Percentiles rank a stretch among this genome's conserved stretches.
Conservation (phyloP, 2,113 vertebrate species). For the Rhea pennata region DNA sequence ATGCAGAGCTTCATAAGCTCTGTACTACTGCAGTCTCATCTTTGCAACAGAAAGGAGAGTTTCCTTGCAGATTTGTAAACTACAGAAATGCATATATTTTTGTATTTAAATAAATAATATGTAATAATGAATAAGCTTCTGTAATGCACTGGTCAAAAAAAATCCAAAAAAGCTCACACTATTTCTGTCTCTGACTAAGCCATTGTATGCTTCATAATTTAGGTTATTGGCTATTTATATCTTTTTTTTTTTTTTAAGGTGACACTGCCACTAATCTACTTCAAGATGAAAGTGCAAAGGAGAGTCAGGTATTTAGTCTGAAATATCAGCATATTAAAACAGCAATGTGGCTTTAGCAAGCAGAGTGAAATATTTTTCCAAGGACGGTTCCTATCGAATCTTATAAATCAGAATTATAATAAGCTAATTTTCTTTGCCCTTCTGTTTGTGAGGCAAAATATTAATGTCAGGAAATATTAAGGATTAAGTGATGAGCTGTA, state of each 20-base stretch:
- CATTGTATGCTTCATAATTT: background rate
- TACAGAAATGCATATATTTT: background rate
- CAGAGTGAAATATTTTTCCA: background rate
- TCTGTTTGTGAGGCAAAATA: background rate
- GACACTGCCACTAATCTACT: slow-evolving; percentile 78
- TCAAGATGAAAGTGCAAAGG: slow-evolving; percentile 85
- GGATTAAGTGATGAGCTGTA: background rate
- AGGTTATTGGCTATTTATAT: background rate
- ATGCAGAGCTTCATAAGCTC: background rate
- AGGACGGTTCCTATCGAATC: fast-evolving
- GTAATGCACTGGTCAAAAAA: background rate
- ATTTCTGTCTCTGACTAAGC: background rate
- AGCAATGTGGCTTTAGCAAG: background rate
- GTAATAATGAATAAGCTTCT: background rate
- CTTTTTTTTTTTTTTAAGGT: slow-evolving; percentile 69
- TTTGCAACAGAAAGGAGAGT: background rate
- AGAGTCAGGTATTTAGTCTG: slow-evolving; percentile 84
- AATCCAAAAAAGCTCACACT: background rate
- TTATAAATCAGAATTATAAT: background rate
- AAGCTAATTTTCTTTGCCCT: background rate
- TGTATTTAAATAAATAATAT: background rate
- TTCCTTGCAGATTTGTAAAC: background rate
- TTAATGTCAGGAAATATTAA: background rate
- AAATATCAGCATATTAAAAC: background rate
- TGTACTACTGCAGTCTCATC: fast-evolving